These are phyloP conservation scores for Cataglyphis cursor DNA, from an alignment of 2,888 invertebrate genomes.

Conservation along the genomic window DNA sequence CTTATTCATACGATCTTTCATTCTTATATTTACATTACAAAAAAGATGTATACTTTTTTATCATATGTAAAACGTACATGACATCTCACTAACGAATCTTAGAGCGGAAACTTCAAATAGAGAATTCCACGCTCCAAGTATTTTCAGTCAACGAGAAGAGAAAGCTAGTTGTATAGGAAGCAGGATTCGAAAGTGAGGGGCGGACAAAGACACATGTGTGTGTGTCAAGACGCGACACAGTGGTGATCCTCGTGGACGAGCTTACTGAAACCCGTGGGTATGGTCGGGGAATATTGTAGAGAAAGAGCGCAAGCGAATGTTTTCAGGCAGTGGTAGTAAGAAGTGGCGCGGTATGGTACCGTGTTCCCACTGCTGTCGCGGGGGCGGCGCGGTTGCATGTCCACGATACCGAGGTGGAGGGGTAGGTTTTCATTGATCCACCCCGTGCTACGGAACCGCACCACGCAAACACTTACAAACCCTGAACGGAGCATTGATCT, in stretches of 20 bases:
- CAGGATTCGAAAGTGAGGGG: neutral
- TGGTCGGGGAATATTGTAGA: slow-evolving; percentile 54
- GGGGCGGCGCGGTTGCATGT: slow-evolving; percentile 67
- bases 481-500: slow-evolving; percentile 67
- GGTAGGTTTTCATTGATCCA: slow-evolving; percentile 86
- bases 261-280: slow-evolving; percentile 56
- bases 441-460: slow-evolving; percentile 80
- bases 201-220: neutral
- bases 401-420: slow-evolving; percentile 66
- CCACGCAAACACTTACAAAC: slow-evolving; percentile 69
- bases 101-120: neutral
- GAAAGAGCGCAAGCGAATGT: slow-evolving; percentile 71
- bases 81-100: neutral
- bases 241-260: slow-evolving; percentile 48
- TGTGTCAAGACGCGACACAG: slow-evolving; percentile 34
- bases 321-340: slow-evolving; percentile 79
- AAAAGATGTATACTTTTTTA: too few species aligned
- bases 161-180: neutral
- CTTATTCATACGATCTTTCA: neutral
- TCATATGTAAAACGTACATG: neutral
- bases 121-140: neutral
- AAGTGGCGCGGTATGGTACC: slow-evolving; percentile 82
- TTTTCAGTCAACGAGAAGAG: neutral
- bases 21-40: neutral
- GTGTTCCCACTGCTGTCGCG: slow-evolving; percentile 64